Conservation (phyloP, 2,113 vertebrate species). For the Nettapus auritus region DNA sequence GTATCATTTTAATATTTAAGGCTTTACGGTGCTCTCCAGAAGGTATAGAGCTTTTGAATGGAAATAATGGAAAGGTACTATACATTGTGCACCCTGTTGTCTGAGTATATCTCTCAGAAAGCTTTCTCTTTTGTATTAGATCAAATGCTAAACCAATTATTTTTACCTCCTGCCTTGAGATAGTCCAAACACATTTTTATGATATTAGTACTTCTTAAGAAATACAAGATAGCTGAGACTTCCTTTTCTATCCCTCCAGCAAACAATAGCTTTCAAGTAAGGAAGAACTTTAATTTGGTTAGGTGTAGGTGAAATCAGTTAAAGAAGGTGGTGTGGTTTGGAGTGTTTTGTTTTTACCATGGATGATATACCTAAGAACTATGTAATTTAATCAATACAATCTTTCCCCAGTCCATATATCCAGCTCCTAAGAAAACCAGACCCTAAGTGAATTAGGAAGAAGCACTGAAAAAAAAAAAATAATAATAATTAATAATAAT, state of each 20-base stretch:
- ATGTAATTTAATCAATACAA: neutral
- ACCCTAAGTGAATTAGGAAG: neutral
- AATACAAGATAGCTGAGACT: neutral
- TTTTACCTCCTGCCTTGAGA: neutral
- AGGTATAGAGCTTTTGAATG: neutral
- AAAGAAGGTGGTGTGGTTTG: neutral
- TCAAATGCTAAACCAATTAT: neutral
- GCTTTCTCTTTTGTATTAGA: neutral
- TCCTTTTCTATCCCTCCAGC: neutral
- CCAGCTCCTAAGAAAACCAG: neutral
- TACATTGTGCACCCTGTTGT: neutral
- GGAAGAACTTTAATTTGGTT: neutral
- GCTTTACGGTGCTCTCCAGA: neutral
- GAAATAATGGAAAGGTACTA: neutral
- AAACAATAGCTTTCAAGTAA: neutral
- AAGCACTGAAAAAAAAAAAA: neutral
- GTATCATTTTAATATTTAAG: neutral
- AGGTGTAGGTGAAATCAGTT: neutral
- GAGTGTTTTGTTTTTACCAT: neutral
- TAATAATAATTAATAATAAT: neutral
- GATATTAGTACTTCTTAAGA: neutral
- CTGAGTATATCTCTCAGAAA: neutral
- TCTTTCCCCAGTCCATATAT: rapidly evolving
- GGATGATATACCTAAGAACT: neutral
- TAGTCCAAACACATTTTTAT: neutral